Evolutionary conservation across 2,888 invertebrate genomes (phyloP).

Genomic region (Idaea straminata): DNA sequence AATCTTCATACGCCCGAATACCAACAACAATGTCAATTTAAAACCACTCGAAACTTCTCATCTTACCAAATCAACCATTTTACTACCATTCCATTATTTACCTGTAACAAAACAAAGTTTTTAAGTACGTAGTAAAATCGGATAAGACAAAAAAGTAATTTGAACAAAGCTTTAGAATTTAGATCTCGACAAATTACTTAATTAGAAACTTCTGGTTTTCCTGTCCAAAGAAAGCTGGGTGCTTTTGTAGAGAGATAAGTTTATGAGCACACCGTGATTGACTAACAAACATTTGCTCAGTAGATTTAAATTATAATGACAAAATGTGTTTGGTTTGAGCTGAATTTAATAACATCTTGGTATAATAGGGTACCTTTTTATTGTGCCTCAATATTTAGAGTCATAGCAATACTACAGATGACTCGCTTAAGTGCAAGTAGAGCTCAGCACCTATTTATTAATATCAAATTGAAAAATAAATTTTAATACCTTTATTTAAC

Average conservation of each 20-base stretch:
- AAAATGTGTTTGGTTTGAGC: neutral
- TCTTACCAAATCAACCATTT: neutral
- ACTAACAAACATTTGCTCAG: neutral
- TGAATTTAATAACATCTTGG: no score
- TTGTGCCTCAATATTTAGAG: no score
- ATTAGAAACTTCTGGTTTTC: neutral
- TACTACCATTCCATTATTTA: neutral
- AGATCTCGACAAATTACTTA: conserved; percentile 1
- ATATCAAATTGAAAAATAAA: no score
- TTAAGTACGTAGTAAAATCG: conserved; percentile 1
- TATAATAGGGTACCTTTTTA: no score
- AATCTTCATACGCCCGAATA: neutral
- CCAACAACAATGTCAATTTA: neutral
- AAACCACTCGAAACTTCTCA: neutral
- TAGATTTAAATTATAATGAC: neutral
- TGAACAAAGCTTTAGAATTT: neutral
- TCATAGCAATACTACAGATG: no score
- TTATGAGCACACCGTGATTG: neutral
- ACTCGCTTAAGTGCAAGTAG: no score
- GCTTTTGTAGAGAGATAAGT: neutral
- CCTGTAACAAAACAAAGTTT: neutral
- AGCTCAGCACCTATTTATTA: no score
- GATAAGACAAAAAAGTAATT: conserved; percentile 1
- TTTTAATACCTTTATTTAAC: no score
- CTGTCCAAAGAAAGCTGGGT: neutral